Evolutionary conservation across 2,113 vertebrate genomes (phyloP).

Genomic region (Perca flavescens): DNA sequence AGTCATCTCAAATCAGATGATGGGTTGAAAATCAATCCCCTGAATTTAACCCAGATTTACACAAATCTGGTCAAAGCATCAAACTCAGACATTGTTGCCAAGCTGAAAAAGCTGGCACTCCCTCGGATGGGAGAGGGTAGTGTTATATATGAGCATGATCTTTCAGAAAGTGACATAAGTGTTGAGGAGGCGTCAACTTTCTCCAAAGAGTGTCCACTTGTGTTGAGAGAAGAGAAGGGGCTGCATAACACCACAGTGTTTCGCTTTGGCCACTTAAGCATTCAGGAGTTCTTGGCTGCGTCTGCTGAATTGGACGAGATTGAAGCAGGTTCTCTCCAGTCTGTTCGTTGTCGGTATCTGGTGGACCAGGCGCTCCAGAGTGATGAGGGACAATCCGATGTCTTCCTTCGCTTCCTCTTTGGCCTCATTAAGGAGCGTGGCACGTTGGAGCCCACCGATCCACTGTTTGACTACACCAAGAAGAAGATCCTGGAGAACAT

Average conservation of each 20-base stretch:
- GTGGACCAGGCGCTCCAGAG: conserved; percentile 28
- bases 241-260: conserved; percentile 48
- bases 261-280: conserved; percentile 56
- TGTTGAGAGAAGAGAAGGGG: conserved; percentile 58
- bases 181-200: conserved; percentile 32
- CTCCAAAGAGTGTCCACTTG: conserved; percentile 40
- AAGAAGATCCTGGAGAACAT: conserved; percentile 39
- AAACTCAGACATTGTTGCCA: neutral
- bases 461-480: conserved; percentile 41
- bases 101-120: conserved; percentile 53
- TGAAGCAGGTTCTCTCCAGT: rapidly evolving
- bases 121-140: neutral
- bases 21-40: conserved; percentile 34
- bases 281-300: conserved; percentile 68
- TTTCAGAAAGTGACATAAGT: conserved; percentile 39
- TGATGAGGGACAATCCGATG: neutral
- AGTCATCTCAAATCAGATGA: conserved; percentile 4
- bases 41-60: conserved; percentile 56
- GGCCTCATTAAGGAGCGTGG: conserved; percentile 51
- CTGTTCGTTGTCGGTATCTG: neutral
- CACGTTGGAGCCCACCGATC: neutral
- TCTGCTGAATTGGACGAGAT: conserved; percentile 25
- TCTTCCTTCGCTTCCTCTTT: conserved; percentile 59
- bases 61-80: neutral
- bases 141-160: conserved; percentile 43